Evolutionary conservation across 1,140 invertebrate genomes (phyloP), one percentile per base, ranked within the genome.

Genomic region (Tetramorium alpestre): DNA sequence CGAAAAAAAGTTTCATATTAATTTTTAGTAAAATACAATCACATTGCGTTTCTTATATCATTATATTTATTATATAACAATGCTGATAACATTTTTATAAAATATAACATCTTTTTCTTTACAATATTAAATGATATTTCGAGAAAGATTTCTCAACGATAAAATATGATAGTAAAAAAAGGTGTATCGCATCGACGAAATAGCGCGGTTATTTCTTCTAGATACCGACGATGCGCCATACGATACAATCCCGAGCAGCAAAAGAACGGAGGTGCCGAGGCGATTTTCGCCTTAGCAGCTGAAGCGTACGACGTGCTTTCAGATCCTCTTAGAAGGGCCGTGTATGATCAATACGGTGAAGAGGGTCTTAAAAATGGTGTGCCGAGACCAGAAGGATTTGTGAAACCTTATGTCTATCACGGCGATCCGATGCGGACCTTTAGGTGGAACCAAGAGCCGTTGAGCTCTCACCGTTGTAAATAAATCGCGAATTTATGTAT

Each of bases 291-390:
- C 64, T 87, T 95, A 41, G 95, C 97, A 56, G 96, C 97, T 64
- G 98, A 98, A 95, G 98, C 98, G 11, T 98, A 97, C 92, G 98
- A 98, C 92, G 97, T 98, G 28, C 95, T 98, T 25, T 97, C 96
- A 72, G 96, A 98, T 94, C 96, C 97, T 75, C 94, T 96, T 72
- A 95, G 93, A 78, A 95, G 97, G 87, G 97, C 98, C n/a, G 96
- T 99, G 51, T 99, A 98, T 94, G 98, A 99, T 94, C 97, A 98
- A 90, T 99, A 97, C 93, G 98, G 98, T 0, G 98, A 98, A 95
- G 97, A 98, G 90, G 98, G 98, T 2, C 95, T 99, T 44, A 98
- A 98, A 93, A 96, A 96, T 86, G 97, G 98, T 1, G 96, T 97
- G 1, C 96, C 96, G 13, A 96, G 96, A 33, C 96, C 96, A 2